Base-by-base conservation (phyloP, 2,888 invertebrate genomes). In the Conops quadrifasciatus region DNA sequence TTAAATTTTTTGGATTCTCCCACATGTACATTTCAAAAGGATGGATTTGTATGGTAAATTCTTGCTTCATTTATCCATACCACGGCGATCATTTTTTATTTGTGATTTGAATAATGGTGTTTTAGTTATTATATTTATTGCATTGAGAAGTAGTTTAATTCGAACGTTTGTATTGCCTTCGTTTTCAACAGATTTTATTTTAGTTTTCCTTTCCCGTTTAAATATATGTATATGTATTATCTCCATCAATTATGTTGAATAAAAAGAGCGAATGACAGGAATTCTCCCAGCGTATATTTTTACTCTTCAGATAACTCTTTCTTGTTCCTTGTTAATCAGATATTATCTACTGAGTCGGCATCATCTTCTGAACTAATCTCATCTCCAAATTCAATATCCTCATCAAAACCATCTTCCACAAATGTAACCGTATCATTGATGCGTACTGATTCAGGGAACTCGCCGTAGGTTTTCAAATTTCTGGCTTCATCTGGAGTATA, bases 401-500 rank as follows among this genome's bases (percentile, higher is more conserved):
- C 97, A 87, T 97, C 97, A 83, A 95, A 92, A 80, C 95, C 96
- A 87, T 96, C 96, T 83, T 96, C 95, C 77, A 95, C 94, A 86
- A 96, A 96, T 75, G 95, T 96, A 81, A 95, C 95, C 77, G 94
- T 96, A 85, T 97, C 97, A 87, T 96, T 97, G 89, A 98, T 97
- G 87, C 97, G 95, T 78, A 96, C 96, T 81, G 95, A 95, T 89
- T 99, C 98, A 72, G 99, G 99, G 88, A 99, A 94, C 89, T 98
- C 97, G 82, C 98, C 98, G 82, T 98, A 98, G 51, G 97, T 96
- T 88, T 99, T 99, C 85, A 99, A 89, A 89, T 98, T 98, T 85
- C 99, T 91, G 63, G 98, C 98, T 88, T 99, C 99, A 86, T 99
- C 99, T 36, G 98, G 95, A 76, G 98, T 98, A 86, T 99, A 99